These are phyloP conservation scores for Ageneiosus marmoratus DNA, from an alignment of 2,113 vertebrate genomes.

Conservation along the genomic window DNA sequence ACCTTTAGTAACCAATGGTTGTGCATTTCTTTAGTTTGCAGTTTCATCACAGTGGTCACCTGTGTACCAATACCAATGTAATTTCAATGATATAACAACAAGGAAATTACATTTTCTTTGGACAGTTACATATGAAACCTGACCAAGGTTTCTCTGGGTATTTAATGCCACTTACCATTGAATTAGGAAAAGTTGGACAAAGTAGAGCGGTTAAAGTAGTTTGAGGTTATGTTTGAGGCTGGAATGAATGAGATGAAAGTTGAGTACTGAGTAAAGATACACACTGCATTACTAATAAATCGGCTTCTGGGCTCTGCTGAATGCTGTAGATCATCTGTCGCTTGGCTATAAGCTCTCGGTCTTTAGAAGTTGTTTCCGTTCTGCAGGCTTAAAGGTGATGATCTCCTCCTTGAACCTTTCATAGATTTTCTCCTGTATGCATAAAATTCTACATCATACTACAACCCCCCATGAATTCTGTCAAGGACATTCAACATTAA, in stretches of 20 bases:
- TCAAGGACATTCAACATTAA: constrained; percentile 4
- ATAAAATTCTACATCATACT: constrained; percentile 48
- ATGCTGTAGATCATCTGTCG: constrained; percentile 75
- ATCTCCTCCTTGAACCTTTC: constrained; percentile 33
- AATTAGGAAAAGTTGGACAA: constrained; percentile 25
- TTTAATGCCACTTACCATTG: constrained; percentile 33
- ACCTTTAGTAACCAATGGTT: constrained; percentile 68
- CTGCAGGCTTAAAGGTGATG: constrained; percentile 55
- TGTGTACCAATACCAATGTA: constrained; percentile 56
- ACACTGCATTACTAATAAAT: constrained; percentile 72
- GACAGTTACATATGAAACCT: constrained; percentile 34
- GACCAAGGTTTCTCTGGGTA: constrained; percentile 36
- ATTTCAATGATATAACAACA: constrained; percentile 38
- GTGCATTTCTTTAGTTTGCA: constrained; percentile 58
- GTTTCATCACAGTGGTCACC: constrained; percentile 51
- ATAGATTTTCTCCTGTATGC: constrained; percentile 34
- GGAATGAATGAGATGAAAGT: constrained; percentile 30
- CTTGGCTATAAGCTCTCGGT: constrained; percentile 73
- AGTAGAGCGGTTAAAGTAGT: constrained; percentile 7
- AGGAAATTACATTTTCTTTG: constrained; percentile 14
- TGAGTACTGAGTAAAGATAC: constrained; percentile 60
- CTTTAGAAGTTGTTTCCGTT: constrained; percentile 66
- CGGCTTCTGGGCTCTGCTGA: constrained; percentile 74
- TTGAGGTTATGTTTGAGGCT: constrained; percentile 18
- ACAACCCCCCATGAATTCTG: constrained; percentile 14